These are phyloP conservation scores for Sinocyclocheilus grahami DNA, from an alignment of 2,113 vertebrate genomes.

Conservation along the genomic window DNA sequence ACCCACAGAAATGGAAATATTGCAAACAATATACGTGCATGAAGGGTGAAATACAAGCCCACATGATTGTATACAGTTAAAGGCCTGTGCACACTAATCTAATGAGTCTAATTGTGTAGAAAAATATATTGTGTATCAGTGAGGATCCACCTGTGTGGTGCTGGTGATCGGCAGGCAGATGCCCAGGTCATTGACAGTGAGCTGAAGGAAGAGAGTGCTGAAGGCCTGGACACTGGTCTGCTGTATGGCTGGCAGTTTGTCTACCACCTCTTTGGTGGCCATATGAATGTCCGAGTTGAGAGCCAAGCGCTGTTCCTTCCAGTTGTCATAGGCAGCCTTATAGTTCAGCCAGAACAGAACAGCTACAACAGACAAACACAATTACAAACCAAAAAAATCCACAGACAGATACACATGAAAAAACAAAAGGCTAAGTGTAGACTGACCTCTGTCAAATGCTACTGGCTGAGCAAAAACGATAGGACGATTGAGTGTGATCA, in stretches of 20 bases:
- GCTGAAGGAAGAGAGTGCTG: slow-evolving; percentile 95
- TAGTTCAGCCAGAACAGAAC: slow-evolving; percentile 99
- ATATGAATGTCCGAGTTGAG: slow-evolving; percentile 96
- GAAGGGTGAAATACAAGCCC: background rate
- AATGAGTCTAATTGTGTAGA: background rate
- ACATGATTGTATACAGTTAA: background rate
- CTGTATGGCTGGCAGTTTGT: slow-evolving; percentile 96
- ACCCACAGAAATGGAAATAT: background rate
- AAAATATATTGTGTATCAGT: background rate
- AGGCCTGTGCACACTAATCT: background rate
- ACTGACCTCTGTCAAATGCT: slow-evolving; percentile 95
- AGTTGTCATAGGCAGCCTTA: slow-evolving; percentile 97
- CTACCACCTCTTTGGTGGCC: slow-evolving; percentile 98
- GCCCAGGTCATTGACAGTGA: slow-evolving; percentile 95
- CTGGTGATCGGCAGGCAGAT: slow-evolving; percentile 96
- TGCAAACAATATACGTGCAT: background rate
- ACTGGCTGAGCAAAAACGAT: slow-evolving; percentile 98
- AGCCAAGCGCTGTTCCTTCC: slow-evolving; percentile 97
- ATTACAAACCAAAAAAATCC: background rate
- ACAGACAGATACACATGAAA: background rate
- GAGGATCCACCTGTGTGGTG: slow-evolving; percentile 82
- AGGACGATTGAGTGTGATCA: slow-evolving; percentile 95
- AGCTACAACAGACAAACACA: slow-evolving; percentile 72
- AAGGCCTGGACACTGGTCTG: slow-evolving; percentile 97
- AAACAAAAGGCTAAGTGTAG: background rate